phyloP scores from a whole-genome alignment of 30 jellyfish, hydroid and myxozoan genomes.

The Calvadosia cruxmelitensis region DNA sequence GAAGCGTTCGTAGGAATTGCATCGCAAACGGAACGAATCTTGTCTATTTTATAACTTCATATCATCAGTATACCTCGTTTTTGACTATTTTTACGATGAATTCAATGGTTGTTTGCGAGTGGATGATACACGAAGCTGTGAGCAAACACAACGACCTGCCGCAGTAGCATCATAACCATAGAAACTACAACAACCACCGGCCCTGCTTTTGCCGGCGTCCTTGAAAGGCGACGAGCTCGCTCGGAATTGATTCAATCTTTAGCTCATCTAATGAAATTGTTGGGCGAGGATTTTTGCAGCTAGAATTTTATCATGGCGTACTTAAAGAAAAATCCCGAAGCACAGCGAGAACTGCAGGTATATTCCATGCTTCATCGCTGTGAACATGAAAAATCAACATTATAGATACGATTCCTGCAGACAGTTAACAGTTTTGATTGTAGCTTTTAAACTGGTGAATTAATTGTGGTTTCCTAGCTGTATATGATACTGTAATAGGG shows the following conservation, averaged over 20 bases:
- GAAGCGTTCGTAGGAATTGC: no score
- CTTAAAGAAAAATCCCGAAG: constrained; percentile 48
- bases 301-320: constrained; percentile 17
- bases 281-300: neutral
- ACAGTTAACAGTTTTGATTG: neutral
- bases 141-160: neutral
- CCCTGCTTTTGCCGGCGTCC: constrained; percentile 9
- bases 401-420: neutral
- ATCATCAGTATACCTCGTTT: no score
- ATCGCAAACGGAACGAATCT: no score
- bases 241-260: no score
- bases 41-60: no score
- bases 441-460: neutral
- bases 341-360: constrained; percentile 42
- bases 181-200: neutral
- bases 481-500: neutral
- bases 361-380: neutral
- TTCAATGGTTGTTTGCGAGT: neutral
- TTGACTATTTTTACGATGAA: no score
- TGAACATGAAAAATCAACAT: neutral
- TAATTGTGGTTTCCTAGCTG: neutral
- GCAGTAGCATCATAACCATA: neutral
- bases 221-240: neutral
- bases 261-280: no score
- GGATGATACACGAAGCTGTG: neutral